Percentiles rank a stretch among this genome's conserved stretches.
These are phyloP conservation scores for Pipra filicauda DNA, from an alignment of 2,113 vertebrate genomes.

Conservation along the genomic window DNA sequence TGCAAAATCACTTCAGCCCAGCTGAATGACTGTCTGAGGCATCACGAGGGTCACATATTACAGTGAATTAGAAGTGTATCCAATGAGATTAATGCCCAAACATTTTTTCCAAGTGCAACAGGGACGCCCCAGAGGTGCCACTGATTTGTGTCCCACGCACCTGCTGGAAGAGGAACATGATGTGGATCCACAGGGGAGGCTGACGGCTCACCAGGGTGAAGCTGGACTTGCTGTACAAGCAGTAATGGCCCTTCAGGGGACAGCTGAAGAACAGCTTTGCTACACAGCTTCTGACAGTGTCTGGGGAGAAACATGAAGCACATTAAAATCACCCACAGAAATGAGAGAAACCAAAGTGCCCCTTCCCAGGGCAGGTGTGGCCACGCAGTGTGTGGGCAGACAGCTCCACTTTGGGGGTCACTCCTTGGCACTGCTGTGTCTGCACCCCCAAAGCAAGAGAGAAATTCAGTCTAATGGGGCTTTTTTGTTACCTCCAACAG, in stretches of 20 bases:
- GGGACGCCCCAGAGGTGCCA: not conserved
- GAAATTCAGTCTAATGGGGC: not conserved
- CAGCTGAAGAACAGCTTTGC: conserved; percentile 93
- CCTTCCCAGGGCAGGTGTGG: not conserved
- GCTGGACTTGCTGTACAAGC: conserved; percentile 90
- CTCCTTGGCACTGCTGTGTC: not conserved
- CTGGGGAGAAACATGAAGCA: conserved; percentile 64
- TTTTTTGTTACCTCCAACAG: not conserved
- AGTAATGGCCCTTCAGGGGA: conserved; percentile 91
- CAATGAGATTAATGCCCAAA: not conserved
- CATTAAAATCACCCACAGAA: not conserved
- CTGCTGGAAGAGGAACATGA: conserved; percentile 95
- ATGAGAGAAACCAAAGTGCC: not conserved
- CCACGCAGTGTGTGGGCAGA: not conserved
- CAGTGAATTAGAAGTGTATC: not conserved
- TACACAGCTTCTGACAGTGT: conserved; percentile 79
- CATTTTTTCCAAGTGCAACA: not conserved
- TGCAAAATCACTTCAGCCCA: not conserved
- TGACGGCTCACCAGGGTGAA: conserved; percentile 87
- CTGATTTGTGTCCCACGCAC: conserved; percentile 60
- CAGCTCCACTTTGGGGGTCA: rapidly evolving
- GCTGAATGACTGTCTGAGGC: rapidly evolving
- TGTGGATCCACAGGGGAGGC: conserved; percentile 90
- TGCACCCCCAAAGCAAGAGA: not conserved
- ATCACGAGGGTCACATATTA: not conserved